These are phyloP conservation scores for Exephanes ischioxanthus DNA, from an alignment of 2,888 invertebrate species.

Conservation along the genomic window DNA sequence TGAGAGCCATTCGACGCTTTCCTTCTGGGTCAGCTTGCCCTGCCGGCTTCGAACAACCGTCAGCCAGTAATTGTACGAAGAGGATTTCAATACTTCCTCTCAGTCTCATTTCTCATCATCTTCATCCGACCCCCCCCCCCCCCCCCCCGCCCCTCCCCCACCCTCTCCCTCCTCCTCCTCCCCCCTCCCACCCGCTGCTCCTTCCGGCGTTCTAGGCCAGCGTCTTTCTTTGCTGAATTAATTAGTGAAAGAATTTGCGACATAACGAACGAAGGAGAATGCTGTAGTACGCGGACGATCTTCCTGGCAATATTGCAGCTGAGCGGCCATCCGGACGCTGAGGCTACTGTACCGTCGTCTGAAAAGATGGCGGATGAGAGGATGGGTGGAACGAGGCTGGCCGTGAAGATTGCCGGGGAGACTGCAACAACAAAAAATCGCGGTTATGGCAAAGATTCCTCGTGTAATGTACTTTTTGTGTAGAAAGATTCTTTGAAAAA, in stretches of 20 bases:
- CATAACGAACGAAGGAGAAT: conserved; percentile 38
- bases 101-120: conserved; percentile 10
- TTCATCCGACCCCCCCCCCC: background rate
- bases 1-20: conserved; percentile 16
- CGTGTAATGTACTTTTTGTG: background rate
- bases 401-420: background rate
- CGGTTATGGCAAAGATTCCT: background rate
- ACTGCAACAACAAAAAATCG: background rate
- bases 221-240: conserved; percentile 57
- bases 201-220: conserved; percentile 19
- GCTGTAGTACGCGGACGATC: background rate
- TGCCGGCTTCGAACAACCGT: conserved; percentile 42
- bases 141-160: conserved; percentile 1
- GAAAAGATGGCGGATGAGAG: background rate
- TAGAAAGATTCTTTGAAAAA: background rate
- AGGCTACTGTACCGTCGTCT: background rate
- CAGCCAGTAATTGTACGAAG: conserved; percentile 61
- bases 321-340: background rate
- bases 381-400: background rate
- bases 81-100: conserved; percentile 59
- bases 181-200: conserved; percentile 42
- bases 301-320: background rate
- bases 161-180: too few relatives aligned
- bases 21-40: conserved; percentile 8
- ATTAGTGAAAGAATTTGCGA: conserved; percentile 58